phyloP scores from a whole-genome alignment of 2,888 invertebrate genomes.

The Cerastis leucographa region DNA sequence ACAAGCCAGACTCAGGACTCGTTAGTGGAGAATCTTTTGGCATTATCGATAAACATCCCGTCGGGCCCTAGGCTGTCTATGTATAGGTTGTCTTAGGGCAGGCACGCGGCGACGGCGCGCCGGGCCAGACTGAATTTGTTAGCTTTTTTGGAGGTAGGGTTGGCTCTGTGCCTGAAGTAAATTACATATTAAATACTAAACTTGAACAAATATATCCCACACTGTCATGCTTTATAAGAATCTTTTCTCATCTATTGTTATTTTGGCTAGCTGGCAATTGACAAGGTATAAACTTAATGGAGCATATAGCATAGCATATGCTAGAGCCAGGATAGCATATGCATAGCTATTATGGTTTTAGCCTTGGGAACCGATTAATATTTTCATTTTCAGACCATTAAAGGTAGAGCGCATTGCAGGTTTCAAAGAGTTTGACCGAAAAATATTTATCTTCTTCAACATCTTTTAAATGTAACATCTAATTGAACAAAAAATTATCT shows the following conservation, averaged over 20 bases:
- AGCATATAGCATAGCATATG: too few species aligned
- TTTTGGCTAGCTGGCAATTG: neutral
- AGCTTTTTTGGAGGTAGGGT: conserved; percentile 84
- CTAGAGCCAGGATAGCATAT: neutral
- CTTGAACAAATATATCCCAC: neutral
- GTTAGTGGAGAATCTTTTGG: conserved; percentile 72
- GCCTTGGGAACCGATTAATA: neutral
- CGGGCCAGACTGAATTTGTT: conserved; percentile 77
- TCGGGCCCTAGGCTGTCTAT: conserved; percentile 84
- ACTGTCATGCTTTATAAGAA: neutral
- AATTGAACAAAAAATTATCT: conserved; percentile 16
- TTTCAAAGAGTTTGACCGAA: neutral
- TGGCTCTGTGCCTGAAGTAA: conserved; percentile 60
- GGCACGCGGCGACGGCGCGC: conserved; percentile 82
- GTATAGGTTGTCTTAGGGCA: conserved; percentile 88
- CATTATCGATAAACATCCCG: conserved; percentile 78
- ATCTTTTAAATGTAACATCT: conserved; percentile 20
- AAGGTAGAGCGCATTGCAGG: neutral
- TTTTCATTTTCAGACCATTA: conserved; percentile 3
- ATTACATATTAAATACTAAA: neutral
- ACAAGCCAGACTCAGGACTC: conserved; percentile 69
- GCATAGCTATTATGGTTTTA: conserved; percentile 1
- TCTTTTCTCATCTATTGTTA: neutral
- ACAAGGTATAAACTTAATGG: conserved; percentile 2
- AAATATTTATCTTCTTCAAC: conserved; percentile 21